phyloP scores from a whole-genome alignment of 2,888 invertebrate genomes.

The Idaea aversata region DNA sequence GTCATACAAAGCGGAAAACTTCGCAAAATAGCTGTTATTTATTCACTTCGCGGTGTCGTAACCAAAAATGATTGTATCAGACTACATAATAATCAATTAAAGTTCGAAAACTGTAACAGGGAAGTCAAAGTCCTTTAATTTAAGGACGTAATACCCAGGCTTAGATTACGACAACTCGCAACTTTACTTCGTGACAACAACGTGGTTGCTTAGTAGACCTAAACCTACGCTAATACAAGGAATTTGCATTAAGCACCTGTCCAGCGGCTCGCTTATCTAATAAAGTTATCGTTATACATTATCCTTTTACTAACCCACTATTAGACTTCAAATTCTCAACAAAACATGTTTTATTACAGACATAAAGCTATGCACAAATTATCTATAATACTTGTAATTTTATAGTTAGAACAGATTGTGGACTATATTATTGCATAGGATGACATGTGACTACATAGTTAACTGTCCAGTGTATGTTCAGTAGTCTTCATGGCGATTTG shows the following conservation, averaged over 20 bases:
- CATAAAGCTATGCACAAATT: slow-evolving; percentile 12
- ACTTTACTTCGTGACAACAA: slow-evolving; percentile 22
- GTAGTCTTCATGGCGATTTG: slow-evolving; percentile 26
- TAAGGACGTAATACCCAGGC: slow-evolving; percentile 49
- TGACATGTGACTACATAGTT: background rate
- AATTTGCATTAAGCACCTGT: slow-evolving; percentile 66
- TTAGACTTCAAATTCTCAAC: slow-evolving; percentile 43
- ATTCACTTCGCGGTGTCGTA: slow-evolving; percentile 15
- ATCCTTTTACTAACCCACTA: slow-evolving; percentile 38
- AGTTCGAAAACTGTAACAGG: slow-evolving; percentile 49
- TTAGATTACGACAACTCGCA: slow-evolving; percentile 47
- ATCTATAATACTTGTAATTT: slow-evolving; percentile 15
- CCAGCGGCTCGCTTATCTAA: slow-evolving; percentile 46
- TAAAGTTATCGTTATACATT: slow-evolving; percentile 50
- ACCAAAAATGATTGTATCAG: slow-evolving; percentile 38
- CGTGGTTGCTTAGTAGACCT: slow-evolving; percentile 18
- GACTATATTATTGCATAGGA: background rate
- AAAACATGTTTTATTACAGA: slow-evolving; percentile 12
- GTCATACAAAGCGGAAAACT: background rate
- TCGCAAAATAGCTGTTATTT: background rate
- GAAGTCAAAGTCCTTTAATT: slow-evolving; percentile 67
- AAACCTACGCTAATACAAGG: slow-evolving; percentile 24
- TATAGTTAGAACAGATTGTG: slow-evolving; percentile 7
- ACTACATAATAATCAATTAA: slow-evolving; percentile 55
- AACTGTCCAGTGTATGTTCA: slow-evolving; percentile 4